Evolutionary conservation across 2,888 invertebrate genomes (phyloP).

Genomic region (Eristalinus aeneus): DNA sequence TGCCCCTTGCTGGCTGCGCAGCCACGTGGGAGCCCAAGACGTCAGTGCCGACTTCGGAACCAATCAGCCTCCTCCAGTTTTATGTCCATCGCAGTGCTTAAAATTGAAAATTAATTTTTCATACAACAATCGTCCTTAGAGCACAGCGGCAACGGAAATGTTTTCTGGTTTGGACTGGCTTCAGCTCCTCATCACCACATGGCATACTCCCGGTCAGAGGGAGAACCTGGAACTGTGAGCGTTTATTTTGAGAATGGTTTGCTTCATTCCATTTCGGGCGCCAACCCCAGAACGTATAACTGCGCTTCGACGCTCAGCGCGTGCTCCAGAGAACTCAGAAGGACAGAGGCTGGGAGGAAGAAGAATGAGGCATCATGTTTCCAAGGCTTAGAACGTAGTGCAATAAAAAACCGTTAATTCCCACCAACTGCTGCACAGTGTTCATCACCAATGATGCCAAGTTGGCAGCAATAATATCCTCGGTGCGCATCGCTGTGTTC

Average conservation of each 20-base stretch:
- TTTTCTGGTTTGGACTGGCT: not conserved
- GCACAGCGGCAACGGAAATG: not conserved
- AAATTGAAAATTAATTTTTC: slow-evolving; percentile 69
- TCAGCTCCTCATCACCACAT: not conserved
- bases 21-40: not conserved
- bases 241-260: slow-evolving; percentile 39
- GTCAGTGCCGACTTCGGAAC: slow-evolving; percentile 26
- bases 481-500: slow-evolving; percentile 10
- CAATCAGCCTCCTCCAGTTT: slow-evolving; percentile 49
- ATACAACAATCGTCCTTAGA: slow-evolving; percentile 51
- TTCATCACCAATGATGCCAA: slow-evolving; percentile 56
- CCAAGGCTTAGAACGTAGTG: slow-evolving; percentile 15
- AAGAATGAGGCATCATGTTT: slow-evolving; percentile 34
- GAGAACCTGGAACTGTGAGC: slow-evolving; percentile 11
- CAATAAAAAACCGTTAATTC: slow-evolving; percentile 17
- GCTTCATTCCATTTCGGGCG: not conserved
- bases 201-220: not conserved
- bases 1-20: not conserved
- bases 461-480: slow-evolving; percentile 41
- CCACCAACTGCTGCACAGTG: slow-evolving; percentile 31
- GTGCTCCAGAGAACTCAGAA: too few species aligned
- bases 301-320: slow-evolving; percentile 5
- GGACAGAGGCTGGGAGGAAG: too few species aligned
- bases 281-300: not conserved
- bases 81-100: slow-evolving; percentile 46